phyloP scores from a whole-genome alignment of 2,113 vertebrate species.

The Noctilio leporinus region DNA sequence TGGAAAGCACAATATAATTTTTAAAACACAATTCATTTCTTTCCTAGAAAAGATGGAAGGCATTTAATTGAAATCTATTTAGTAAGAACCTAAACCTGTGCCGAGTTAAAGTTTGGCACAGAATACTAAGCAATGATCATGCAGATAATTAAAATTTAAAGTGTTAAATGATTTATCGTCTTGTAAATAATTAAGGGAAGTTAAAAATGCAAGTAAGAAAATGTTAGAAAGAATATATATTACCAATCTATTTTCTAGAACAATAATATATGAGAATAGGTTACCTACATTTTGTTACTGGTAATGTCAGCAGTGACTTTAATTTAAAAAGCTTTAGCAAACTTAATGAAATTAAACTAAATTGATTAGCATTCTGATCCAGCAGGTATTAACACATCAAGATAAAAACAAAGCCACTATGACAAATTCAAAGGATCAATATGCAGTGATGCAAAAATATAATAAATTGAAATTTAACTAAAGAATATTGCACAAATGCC shows the following conservation, averaged over 20 bases:
- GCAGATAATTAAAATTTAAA: constrained; percentile 84
- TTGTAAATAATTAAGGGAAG: constrained; percentile 82
- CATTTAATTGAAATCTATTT: constrained; percentile 76
- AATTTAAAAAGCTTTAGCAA: constrained; percentile 73
- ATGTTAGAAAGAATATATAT: constrained; percentile 56
- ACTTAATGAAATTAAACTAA: constrained; percentile 71
- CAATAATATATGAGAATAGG: constrained; percentile 26
- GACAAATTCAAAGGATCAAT: constrained; percentile 71
- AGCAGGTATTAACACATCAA: constrained; percentile 67
- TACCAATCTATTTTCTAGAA: constrained; percentile 51
- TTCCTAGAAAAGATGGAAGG: constrained; percentile 51
- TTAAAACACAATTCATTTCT: constrained; percentile 66
- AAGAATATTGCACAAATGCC: constrained; percentile 60
- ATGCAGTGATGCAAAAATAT: constrained; percentile 65
- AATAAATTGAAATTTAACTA: constrained; percentile 69
- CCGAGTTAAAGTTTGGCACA: constrained; percentile 76
- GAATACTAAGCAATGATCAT: constrained; percentile 79
- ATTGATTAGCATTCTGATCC: constrained; percentile 66
- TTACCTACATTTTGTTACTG: constrained; percentile 50
- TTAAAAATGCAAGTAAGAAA: constrained; percentile 75
- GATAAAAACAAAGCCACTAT: constrained; percentile 70
- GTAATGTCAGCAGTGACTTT: constrained; percentile 18
- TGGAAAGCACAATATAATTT: constrained; percentile 12
- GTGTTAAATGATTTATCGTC: constrained; percentile 82
- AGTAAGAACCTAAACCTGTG: constrained; percentile 73